phyloP scores from a whole-genome alignment of 2,113 vertebrate genomes.

The Lamprotornis superbus region DNA sequence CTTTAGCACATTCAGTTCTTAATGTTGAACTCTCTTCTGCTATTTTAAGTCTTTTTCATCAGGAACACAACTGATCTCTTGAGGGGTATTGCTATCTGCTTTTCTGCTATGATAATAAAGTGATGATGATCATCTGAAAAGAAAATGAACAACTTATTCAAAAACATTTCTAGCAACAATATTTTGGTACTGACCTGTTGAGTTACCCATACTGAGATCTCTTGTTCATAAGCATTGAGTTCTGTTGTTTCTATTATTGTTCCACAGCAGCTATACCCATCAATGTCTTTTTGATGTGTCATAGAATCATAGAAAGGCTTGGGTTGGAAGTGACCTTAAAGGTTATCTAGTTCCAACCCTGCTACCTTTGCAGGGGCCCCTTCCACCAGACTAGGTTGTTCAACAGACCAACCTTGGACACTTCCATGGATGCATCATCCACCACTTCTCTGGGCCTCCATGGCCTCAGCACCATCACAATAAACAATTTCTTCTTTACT shows the following conservation, averaged over 20 bases:
- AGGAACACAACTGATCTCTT: not conserved
- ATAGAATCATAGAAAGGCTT: not conserved
- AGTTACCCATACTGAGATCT: not conserved
- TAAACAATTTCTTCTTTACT: not conserved
- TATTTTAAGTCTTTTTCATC: not conserved
- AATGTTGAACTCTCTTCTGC: not conserved
- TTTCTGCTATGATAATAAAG: not conserved
- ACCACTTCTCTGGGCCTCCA: not conserved
- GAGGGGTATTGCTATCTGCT: not conserved
- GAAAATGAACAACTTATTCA: not conserved
- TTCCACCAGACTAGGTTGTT: not conserved
- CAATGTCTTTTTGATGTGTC: not conserved
- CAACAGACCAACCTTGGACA: not conserved
- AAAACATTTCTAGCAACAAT: not conserved
- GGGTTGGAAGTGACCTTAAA: not conserved
- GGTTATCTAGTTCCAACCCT: not conserved
- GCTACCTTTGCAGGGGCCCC: not conserved
- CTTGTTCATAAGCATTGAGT: not conserved
- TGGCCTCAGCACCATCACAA: no score
- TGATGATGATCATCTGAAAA: not conserved
- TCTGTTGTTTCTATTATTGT: not conserved
- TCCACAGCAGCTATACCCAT: not conserved
- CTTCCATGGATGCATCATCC: accelerated
- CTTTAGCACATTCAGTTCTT: not conserved
- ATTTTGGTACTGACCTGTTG: not conserved